phyloP scores from a whole-genome alignment of 1,140 invertebrate species.

The Phenacoccus solenopsis region DNA sequence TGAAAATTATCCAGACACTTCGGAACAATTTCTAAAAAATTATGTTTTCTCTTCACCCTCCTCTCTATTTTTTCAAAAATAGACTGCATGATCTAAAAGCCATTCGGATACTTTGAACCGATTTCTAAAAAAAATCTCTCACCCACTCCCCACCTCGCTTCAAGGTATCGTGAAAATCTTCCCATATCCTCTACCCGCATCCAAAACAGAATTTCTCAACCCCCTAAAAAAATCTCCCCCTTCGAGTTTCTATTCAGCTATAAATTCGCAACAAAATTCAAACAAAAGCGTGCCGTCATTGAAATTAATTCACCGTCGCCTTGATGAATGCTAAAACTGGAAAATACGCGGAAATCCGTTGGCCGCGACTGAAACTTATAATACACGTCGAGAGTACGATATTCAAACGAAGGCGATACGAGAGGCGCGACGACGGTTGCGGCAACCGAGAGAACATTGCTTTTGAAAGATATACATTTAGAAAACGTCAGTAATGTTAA shows the following conservation, averaged over 20 bases:
- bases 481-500: conserved; percentile 2
- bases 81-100: too few species aligned
- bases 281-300: background rate
- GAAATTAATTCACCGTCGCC: conserved; percentile 1
- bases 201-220: too few species aligned
- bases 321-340: conserved; percentile 1
- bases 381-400: background rate
- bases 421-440: background rate
- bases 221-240: too few species aligned
- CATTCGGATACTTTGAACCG: too few species aligned
- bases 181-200: too few species aligned
- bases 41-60: too few species aligned
- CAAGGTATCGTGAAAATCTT: too few species aligned
- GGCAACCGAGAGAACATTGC: background rate
- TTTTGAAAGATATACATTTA: conserved; percentile 3
- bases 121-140: too few species aligned
- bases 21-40: too few species aligned
- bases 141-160: too few species aligned
- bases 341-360: conserved; percentile 1
- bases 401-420: background rate
- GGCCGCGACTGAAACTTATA: background rate
- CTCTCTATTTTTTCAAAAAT: too few species aligned
- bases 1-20: too few species aligned
- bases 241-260: background rate
- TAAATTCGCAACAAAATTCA: background rate